Evolutionary conservation across 2,113 vertebrate species (phyloP), one percentile per base, ranked within the genome.

Genomic region (Scalopus aquaticus): DNA sequence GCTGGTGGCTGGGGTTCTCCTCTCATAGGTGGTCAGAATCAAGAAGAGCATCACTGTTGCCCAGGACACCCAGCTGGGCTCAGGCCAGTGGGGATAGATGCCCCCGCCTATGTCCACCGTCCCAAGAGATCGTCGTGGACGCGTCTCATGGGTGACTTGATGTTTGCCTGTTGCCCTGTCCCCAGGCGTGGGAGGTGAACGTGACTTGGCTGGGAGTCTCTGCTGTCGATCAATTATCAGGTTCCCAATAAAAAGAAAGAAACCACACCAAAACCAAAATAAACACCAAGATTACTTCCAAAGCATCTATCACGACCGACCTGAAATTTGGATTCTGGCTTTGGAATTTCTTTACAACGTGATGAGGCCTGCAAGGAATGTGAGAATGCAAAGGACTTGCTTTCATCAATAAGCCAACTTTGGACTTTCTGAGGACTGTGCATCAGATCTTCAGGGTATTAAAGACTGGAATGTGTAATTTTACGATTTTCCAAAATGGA

Each of bases 401-500:
- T 91, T 95, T 78, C 58, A 83, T 92, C 49, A 56, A 32, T 16
- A 42, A 95, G 76, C 91, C 81, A 70, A 65, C 1, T 1, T 15
- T 0, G 28, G 49, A 79, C 51, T 85, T 87, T 86, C 93, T 97
- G 74, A 89, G 88, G 93, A 26, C 6, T 79, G 77, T 35, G 49
- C 79, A 44, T 0, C 1, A 51, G 79, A 76, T 91, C 56, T 92
- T 88, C 17, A 30, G 49, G 32, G 35, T 20, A 92, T 87, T 93
- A 94, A 97, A 93, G 77, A 6, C 88, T 94, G 95, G 95, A 91
- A 93, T 56, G 78, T 88, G 82, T 90, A 72, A 94, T 96, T 93
- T 97, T 97, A 94, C 10, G 35, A 96, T 96, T 97, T 97, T 96
- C 92, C 92, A 96, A 96, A 96, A 84, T 92, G 87, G 58, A 84